Evolutionary conservation across 2,797 vertebrate genomes (phyloP).

Genomic region (Halcyon smyrnensis): DNA sequence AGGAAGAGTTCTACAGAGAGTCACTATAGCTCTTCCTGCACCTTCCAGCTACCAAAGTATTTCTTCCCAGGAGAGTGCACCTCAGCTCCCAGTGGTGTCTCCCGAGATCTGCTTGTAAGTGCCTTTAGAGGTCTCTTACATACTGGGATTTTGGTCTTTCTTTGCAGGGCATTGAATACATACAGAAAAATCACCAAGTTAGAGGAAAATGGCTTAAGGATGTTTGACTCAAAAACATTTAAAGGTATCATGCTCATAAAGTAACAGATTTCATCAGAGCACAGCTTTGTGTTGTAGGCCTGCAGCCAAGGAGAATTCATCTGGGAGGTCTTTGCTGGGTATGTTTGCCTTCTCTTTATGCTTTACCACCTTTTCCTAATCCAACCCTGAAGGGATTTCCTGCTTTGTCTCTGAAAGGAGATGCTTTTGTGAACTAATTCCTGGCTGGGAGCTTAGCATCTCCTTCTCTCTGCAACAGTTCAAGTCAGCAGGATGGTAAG

Average conservation of each 20-base stretch:
- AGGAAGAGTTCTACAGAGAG: background rate
- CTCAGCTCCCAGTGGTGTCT: background rate
- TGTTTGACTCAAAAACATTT: background rate
- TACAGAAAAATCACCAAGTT: background rate
- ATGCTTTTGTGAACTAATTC: constrained; percentile 32
- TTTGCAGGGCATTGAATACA: background rate
- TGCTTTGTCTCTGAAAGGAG: constrained; percentile 1
- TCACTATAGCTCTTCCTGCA: background rate
- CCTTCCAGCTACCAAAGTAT: background rate
- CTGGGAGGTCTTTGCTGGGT: background rate
- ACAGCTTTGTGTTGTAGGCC: background rate
- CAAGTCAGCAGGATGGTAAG: background rate
- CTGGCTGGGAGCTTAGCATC: background rate
- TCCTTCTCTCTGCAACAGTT: background rate
- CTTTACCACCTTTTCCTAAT: constrained; percentile 29
- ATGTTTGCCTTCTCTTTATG: background rate
- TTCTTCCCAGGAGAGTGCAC: background rate
- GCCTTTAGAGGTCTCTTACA: background rate
- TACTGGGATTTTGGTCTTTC: background rate
- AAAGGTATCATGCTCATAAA: background rate
- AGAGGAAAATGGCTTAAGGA: background rate
- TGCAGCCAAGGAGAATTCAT: background rate
- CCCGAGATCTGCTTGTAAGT: background rate
- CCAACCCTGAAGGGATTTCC: background rate
- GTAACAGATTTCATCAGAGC: background rate